Evolutionary conservation across 2,113 vertebrate species (phyloP).

Genomic region (Danionella cerebrum): DNA sequence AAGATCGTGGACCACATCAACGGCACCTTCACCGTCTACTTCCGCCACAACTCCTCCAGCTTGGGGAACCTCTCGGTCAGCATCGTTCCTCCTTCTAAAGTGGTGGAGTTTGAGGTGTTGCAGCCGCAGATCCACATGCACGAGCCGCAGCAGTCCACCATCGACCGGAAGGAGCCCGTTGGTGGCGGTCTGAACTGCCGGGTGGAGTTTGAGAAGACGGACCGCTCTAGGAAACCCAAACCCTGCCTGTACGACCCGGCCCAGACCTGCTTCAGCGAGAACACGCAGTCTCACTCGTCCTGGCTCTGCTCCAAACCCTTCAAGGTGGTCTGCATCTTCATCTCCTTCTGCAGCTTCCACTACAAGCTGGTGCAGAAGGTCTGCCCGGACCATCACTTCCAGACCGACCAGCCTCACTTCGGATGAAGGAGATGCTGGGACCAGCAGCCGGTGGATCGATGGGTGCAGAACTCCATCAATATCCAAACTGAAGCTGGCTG

Average conservation of each 20-base stretch:
- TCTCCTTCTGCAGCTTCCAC: conserved; percentile 95
- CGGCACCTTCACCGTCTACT: conserved; percentile 94
- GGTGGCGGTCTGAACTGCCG: too few relatives aligned
- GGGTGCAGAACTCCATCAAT: too few relatives aligned
- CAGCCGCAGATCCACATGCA: conserved; percentile 75
- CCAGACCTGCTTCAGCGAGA: conserved; percentile 91
- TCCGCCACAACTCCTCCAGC: conserved; percentile 94
- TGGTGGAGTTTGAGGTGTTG: conserved; percentile 84
- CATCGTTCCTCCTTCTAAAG: conserved; percentile 86
- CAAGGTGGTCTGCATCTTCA: conserved; percentile 99
- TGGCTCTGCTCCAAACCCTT: conserved; percentile 98
- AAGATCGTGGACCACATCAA: conserved; percentile 96
- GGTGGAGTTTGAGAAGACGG: conserved; percentile 93
- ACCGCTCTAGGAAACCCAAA: conserved; percentile 87
- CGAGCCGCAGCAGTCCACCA: conserved; percentile 71
- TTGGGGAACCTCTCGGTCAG: conserved; percentile 88
- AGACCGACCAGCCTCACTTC: conserved; percentile 90
- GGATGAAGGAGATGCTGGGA: too few relatives aligned
- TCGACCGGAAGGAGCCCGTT: conserved; percentile 82
- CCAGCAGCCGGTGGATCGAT: too few relatives aligned
- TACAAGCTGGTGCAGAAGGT: conserved; percentile 99
- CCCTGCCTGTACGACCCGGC: conserved; percentile 93
- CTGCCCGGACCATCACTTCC: conserved; percentile 98
- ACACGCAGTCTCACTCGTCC: conserved; percentile 90
- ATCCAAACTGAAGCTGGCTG: too few relatives aligned